A percentile compares a stretch with the other conserved stretches of the same genome.
Conservation (phyloP, 2,888 invertebrate species). For the Dynastes grantii region DNA sequence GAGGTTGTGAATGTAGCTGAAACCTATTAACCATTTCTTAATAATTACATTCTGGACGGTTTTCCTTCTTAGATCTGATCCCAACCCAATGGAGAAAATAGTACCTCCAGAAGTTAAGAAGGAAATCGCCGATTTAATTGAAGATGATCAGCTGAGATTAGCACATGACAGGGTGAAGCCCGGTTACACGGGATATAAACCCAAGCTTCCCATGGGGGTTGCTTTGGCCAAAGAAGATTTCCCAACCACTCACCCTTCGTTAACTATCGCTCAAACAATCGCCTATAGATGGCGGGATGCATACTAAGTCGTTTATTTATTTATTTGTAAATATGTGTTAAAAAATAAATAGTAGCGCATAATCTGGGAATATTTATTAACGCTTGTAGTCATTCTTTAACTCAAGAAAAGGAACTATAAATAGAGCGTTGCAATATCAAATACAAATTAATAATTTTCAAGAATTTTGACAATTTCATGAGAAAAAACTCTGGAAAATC, state of each 20-base stretch:
- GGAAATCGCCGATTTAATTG: constrained; percentile 63
- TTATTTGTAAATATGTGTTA: neutral
- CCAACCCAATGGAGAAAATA: constrained; percentile 54
- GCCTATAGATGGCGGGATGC: constrained; percentile 53
- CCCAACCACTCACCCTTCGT: constrained; percentile 64
- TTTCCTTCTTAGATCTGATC: constrained; percentile 8
- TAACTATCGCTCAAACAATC: constrained; percentile 66
- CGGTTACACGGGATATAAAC: constrained; percentile 66
- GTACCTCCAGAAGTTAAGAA: constrained; percentile 63
- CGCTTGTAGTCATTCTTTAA: no score
- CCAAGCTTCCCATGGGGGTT: constrained; percentile 62
- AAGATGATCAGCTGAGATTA: constrained; percentile 63
- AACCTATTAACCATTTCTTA: no score
- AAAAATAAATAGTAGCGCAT: neutral
- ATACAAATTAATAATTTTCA: no score
- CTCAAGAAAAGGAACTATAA: no score
- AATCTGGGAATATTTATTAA: no score
- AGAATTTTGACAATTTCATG: no score
- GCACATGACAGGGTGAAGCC: constrained; percentile 66
- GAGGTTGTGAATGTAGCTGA: no score
- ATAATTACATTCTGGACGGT: neutral
- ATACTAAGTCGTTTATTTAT: constrained; percentile 11
- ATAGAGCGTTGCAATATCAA: no score
- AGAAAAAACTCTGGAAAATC: no score
- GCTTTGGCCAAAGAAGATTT: constrained; percentile 61